Base-by-base conservation (phyloP, 2,113 vertebrate species). In the Atherinomorus stipes region DNA sequence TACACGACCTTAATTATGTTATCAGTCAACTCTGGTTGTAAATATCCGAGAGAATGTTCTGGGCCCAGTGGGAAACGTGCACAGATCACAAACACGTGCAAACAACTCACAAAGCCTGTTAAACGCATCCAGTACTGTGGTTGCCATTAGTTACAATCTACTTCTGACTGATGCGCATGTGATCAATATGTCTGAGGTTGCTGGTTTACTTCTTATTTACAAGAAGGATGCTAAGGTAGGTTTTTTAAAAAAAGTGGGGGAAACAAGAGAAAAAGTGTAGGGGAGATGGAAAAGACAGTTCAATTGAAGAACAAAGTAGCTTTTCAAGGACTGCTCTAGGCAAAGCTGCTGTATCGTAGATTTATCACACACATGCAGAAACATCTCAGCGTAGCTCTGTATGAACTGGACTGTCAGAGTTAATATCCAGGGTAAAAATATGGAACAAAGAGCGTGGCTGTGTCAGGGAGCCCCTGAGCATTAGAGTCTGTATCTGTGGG, bases 1-100 rank as follows among this genome's bases (percentile, higher is more conserved):
- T 88, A 83, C 83, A 78, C 78, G 22, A 67, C 85, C 81, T 87
- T 92, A 90, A 93, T 90, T 90, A 92, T 85, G 87, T 91, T 89
- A 92, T 91, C 88, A 86, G 85, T 92, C 86, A 91, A 83, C 65
- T 76, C 61, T 3, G 57, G 78, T 76, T 84, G 90, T 89, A 94
- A 91, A 92, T 90, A 92, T 90, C 79, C 76, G 60, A 31, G 65
- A 76, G 76, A 89, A 90, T 49, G 28, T 80, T 87, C 74, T 73
- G 74, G 66, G 26, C 86, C 71, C 81, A 61, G 74, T 54, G 74
- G 71, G 72, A 73, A 82, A 76, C 67, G 34, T 44, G 73, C 53
- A 61, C 54, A 63, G 64, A 67, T 71, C 72, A 68, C 63, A 66
- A 56, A 70, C 71, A 57, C 54, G 25, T 44, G 28, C 26, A 60